Conservation (phyloP, 2,797 vertebrate species). For the Dipus sagitta region DNA sequence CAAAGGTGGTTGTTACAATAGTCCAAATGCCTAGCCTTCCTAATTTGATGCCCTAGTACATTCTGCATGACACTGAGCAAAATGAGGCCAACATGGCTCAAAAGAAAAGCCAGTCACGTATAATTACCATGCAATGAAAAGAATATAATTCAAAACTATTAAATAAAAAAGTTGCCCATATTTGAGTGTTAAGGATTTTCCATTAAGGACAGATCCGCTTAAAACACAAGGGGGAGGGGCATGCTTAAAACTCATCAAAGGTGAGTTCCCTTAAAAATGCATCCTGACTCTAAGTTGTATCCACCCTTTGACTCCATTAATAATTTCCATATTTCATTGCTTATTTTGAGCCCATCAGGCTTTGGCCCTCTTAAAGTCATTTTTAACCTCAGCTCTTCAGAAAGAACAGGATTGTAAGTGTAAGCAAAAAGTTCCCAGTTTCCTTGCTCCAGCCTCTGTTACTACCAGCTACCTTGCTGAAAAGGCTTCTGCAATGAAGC, state of each 20-base stretch:
- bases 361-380: neutral
- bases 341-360: neutral
- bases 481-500: neutral
- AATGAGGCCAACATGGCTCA: neutral
- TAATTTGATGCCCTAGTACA: neutral
- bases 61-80: neutral
- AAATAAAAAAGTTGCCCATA: neutral
- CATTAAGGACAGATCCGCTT: constrained; percentile 2
- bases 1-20: neutral
- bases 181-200: constrained; percentile 26
- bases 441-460: neutral
- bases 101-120: neutral
- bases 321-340: neutral
- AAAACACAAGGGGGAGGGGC: neutral
- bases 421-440: neutral
- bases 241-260: neutral
- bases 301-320: constrained; percentile 9
- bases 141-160: constrained; percentile 45
- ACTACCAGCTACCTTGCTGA: neutral
- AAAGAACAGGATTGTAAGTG: constrained; percentile 12
- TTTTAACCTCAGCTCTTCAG: neutral
- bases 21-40: neutral
- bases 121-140: constrained; percentile 26
- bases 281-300: neutral
- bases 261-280: neutral